Base-by-base conservation (phyloP, 2,888 invertebrate species). In the Metallyticus violacea region DNA sequence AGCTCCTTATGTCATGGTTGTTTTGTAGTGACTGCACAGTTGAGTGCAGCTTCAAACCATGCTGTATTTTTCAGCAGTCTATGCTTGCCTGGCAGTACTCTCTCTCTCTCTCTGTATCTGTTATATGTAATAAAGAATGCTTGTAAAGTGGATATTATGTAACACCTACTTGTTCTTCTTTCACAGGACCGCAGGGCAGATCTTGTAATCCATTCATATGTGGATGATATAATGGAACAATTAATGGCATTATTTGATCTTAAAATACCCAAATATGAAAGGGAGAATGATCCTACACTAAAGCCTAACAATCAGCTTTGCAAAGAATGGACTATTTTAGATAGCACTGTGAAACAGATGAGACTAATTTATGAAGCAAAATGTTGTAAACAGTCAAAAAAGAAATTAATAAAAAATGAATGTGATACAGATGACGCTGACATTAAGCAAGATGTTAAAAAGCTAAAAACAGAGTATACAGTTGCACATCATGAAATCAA, bases 151-250 rank as follows among this genome's bases (percentile, higher is more conserved):
- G 2, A 62, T 62, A 15, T 9, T 7, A 40, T 62, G 15, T 62
- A 62, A 62, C 40, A 62, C 15, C 6, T 6, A 15, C 2, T 62
- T 62, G 4, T 62, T 62, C 22, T 62, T 62, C 40, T 79, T 26
- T 93, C 93, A 79, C 90, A 97, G 97, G 98, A 99, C 91, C 97
- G 97, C 91, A 97, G 97, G 92, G 97, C 98, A 28, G 96, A 98
- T 91, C 92, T 99, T 87, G 93, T 97, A 82, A 97, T 99, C 89
- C 96, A 97, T 90, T 94, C 96, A 25, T 98, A 97, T 92, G 97
- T 98, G 0, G 99, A 99, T 91, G 95, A 95, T 86, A 94, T 99
- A 82, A 92, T 98, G 90, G 93, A 93, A 87, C 95, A 94, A 90
- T 93, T 98, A 0, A 95, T 97, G 93, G 94, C 95, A 90, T 93